A percentile compares a stretch with the other conserved stretches of the same genome.
These are phyloP conservation scores for Hestina assimilis DNA, from an alignment of 1,140 invertebrate species.

Conservation along the genomic window DNA sequence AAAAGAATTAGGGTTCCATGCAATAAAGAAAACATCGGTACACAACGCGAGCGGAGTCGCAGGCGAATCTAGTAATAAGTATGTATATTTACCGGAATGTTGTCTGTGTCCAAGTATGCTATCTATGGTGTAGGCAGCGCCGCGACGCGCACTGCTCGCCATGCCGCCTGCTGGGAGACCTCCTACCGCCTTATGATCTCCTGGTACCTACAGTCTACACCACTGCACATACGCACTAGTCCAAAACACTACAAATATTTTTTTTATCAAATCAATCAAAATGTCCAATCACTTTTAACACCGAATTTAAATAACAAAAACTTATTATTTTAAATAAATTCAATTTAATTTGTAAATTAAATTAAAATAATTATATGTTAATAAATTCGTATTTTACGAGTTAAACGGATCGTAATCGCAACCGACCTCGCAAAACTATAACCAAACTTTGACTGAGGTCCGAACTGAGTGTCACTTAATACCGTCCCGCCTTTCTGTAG, in stretches of 20 bases:
- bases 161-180: slow-evolving; percentile 21
- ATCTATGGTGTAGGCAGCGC: slow-evolving; percentile 62
- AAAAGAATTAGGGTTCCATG: no score
- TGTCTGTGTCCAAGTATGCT: slow-evolving; percentile 57
- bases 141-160: slow-evolving; percentile 54
- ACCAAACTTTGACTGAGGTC: slow-evolving; percentile 38
- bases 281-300: background rate
- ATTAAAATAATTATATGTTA: background rate
- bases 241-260: background rate
- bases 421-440: slow-evolving; percentile 21
- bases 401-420: background rate
- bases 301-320: background rate
- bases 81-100: slow-evolving; percentile 16
- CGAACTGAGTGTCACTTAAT: slow-evolving; percentile 11
- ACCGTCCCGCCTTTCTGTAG: slow-evolving; percentile 7
- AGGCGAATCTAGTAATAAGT: background rate
- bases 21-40: no score
- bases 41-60: no score
- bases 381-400: slow-evolving; percentile 2
- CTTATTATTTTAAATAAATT: background rate
- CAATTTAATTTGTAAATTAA: background rate
- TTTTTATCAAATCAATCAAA: background rate
- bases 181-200: background rate
- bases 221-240: background rate
- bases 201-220: slow-evolving; percentile 1